A percentile compares a stretch with the other conserved stretches of the same genome.
Evolutionary conservation across 2,113 vertebrate species (phyloP).

Genomic region (Toxotes jaculatrix): DNA sequence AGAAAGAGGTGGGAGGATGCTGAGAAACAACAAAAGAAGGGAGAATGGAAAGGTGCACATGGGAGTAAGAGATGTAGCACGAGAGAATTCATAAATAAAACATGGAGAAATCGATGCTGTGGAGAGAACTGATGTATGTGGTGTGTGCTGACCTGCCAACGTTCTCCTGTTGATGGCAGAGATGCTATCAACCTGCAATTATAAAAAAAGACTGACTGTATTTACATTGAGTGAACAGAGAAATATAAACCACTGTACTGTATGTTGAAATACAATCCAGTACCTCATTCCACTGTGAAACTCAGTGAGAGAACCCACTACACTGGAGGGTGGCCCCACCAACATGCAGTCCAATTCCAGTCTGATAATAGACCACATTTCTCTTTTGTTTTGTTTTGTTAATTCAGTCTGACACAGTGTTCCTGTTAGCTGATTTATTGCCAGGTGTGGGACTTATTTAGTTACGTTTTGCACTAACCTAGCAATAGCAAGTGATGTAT

Average conservation of each 20-base stretch:
- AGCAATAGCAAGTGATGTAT: too few relatives aligned
- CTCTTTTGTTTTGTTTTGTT: too few relatives aligned
- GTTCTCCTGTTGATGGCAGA: constrained; percentile 16
- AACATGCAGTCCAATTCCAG: too few relatives aligned
- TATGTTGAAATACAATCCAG: not conserved
- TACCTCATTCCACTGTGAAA: too few relatives aligned
- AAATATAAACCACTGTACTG: not conserved
- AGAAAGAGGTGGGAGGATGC: not conserved
- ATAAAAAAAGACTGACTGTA: constrained; percentile 10
- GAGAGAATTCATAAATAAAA: constrained; percentile 20
- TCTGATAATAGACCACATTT: too few relatives aligned
- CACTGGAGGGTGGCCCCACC: too few relatives aligned
- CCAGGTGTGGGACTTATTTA: too few relatives aligned
- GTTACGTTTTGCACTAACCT: too few relatives aligned
- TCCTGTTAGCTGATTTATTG: too few relatives aligned
- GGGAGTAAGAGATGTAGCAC: constrained; percentile 1
- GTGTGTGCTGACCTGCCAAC: constrained; percentile 1
- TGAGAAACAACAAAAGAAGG: not conserved
- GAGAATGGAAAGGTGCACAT: constrained; percentile 13
- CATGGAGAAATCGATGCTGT: not conserved
- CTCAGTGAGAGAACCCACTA: too few relatives aligned
- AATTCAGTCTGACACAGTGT: too few relatives aligned
- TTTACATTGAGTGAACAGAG: constrained; percentile 2
- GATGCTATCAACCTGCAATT: constrained; percentile 44
- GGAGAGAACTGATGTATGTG: constrained; percentile 3